A percentile compares a stretch with the other conserved stretches of the same genome.
phyloP scores from a whole-genome alignment of 2,888 invertebrate species.

The Anthophora plumipes region DNA sequence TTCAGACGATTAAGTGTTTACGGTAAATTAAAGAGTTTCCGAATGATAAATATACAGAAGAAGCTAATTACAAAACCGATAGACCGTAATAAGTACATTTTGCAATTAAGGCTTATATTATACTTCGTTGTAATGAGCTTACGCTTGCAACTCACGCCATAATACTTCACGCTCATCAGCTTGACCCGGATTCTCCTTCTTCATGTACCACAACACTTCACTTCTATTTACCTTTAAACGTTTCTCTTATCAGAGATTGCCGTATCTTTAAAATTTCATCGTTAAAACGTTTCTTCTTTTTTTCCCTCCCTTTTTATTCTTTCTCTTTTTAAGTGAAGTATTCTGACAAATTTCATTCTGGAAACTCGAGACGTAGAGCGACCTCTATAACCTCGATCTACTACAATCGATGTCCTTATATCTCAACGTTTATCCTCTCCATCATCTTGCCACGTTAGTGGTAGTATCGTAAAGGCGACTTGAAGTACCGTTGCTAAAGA shows the following conservation, averaged over 20 bases:
- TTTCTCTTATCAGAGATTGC: neutral
- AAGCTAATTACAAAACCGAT: conserved; percentile 14
- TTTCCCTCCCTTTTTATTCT: no score
- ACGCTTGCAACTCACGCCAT: neutral
- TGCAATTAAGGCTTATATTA: conserved; percentile 63
- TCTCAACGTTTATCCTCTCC: no score
- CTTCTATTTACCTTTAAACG: neutral
- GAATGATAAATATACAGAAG: neutral
- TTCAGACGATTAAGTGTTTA: neutral
- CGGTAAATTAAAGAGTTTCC: neutral
- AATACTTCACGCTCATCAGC: conserved; percentile 5
- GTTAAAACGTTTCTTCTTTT: no score
- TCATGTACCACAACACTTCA: neutral
- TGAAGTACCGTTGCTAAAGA: neutral
- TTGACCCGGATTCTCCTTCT: neutral
- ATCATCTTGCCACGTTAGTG: no score
- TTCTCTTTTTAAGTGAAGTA: no score
- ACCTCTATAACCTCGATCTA: no score
- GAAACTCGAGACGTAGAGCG: no score
- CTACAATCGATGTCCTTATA: no score
- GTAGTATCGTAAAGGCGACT: neutral
- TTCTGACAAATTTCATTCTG: no score
- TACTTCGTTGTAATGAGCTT: conserved; percentile 4
- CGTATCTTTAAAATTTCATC: neutral
- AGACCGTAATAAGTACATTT: conserved; percentile 57